Evolutionary conservation across 2,113 vertebrate species (phyloP), one percentile per base, ranked within the genome.

Genomic region (Indri indri): DNA sequence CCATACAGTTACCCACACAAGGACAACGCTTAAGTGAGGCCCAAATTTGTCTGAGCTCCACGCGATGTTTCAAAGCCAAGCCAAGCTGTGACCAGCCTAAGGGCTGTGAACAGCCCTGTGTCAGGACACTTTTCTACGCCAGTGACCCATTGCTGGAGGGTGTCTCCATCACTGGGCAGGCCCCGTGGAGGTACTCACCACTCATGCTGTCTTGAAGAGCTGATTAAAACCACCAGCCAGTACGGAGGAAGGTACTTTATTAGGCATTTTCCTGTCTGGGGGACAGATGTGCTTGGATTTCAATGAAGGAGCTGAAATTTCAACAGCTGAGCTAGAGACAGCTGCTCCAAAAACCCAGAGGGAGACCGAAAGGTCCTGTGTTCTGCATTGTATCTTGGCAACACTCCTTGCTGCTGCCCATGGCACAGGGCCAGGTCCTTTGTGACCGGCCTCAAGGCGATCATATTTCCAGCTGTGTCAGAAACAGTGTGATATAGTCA

Each of bases 271-370:
- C 59, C 82, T 91, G 50, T 91, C 92, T 71, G 2, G 14, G 59
- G 61, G 76, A 70, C 73, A 97, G 71, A 90, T 95, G 61, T 42
- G 57, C 94, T 89, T 90, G 68, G 87, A 47, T 94, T 96, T 97
- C 47, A 98, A 1, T 66, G 90, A 90, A 95, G 76, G 77, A n/a
- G 81, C 9, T 87, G 7, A 25, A 73, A 94, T 95, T 96, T 83
- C 68, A 90, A 54, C 25, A 83, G 16, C 77, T 97, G 93, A 87
- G 42, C 90, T 77, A 10, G 57, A 77, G 88, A 59, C 30, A 95
- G 85, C 97, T 90, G 97, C 45, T 63, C 22, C 76, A 45, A 85
- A 97, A 97, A 32, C 68, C 22, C n/a, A 8, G 74, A 57, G 63
- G 92, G 94, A n/a, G 57, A 84, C 23, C 25, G 66, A 5, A 40